Evolutionary conservation across 1,140 invertebrate species (phyloP).

Genomic region (Dryas iulia): DNA sequence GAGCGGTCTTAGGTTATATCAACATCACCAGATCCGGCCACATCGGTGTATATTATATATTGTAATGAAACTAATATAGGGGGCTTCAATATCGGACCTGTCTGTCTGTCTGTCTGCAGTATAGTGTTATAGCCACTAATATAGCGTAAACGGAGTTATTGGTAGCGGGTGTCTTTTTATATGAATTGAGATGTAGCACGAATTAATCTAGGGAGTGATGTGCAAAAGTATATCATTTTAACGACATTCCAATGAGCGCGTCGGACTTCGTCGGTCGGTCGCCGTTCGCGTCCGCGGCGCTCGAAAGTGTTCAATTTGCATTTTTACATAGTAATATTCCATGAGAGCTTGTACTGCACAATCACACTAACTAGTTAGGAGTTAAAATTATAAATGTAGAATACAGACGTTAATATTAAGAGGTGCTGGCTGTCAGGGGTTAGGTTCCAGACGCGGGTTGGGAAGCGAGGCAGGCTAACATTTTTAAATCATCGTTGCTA

Average conservation of each 20-base stretch:
- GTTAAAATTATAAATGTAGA: constrained; percentile 68
- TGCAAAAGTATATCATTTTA: constrained; percentile 18
- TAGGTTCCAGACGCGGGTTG: constrained; percentile 8
- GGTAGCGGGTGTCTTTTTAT: constrained; percentile 68
- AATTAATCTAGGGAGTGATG: constrained; percentile 22
- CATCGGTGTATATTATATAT: constrained; percentile 61
- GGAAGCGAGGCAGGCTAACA: constrained; percentile 13
- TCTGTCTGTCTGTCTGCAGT: constrained; percentile 39
- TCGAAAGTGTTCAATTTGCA: constrained; percentile 28
- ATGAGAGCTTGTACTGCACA: constrained; percentile 60
- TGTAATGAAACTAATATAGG: constrained; percentile 57
- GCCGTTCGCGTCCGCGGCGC: constrained; percentile 10
- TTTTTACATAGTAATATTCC: constrained; percentile 29
- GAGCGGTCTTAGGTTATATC: constrained; percentile 59
- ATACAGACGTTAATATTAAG: constrained; percentile 46
- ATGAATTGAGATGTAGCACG: constrained; percentile 55
- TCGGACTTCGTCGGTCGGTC: neutral
- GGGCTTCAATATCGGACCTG: constrained; percentile 55
- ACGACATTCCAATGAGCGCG: constrained; percentile 21
- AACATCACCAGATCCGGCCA: constrained; percentile 66
- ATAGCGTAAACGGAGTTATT: constrained; percentile 53
- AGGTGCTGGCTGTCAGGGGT: constrained; percentile 38
- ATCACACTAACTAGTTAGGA: constrained; percentile 69
- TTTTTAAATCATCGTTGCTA: neutral
- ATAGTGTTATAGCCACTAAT: constrained; percentile 55